Conservation (phyloP, 1,140 invertebrate species). For the Procambarus virginalis region DNA sequence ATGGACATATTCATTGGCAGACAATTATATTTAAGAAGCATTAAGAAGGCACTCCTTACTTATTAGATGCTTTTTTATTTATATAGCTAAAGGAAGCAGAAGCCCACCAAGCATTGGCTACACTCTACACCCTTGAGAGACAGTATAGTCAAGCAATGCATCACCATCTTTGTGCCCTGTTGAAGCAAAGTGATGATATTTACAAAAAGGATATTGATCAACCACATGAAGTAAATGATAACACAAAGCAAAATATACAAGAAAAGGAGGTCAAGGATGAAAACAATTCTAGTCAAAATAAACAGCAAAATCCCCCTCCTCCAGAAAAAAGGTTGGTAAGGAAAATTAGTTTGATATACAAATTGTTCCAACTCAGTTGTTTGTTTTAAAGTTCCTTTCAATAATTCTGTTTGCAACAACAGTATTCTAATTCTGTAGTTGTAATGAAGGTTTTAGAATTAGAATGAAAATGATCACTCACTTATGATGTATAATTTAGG, state of each 20-base stretch:
- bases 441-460: not conserved
- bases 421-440: not conserved
- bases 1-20: too few relatives aligned
- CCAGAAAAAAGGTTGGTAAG: constrained; percentile 11
- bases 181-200: constrained; percentile 37
- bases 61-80: not conserved
- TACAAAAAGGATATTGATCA: constrained; percentile 4
- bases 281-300: constrained; percentile 2
- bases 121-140: constrained; percentile 50
- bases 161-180: constrained; percentile 62
- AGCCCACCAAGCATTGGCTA: constrained; percentile 62
- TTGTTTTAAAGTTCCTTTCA: too few relatives aligned
- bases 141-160: constrained; percentile 65
- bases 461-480: not conserved
- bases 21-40: too few relatives aligned
- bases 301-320: not conserved
- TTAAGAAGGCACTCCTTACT: too few relatives aligned
- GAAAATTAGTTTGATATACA: not conserved
- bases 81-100: constrained; percentile 49
- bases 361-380: not conserved
- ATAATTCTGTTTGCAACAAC: too few relatives aligned
- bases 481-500: not conserved
- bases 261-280: constrained; percentile 11
- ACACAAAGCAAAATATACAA: not conserved
- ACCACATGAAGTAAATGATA: not conserved